These are phyloP conservation scores for Chaitophorus viminalis DNA, from an alignment of 2,888 invertebrate genomes.

Conservation along the genomic window DNA sequence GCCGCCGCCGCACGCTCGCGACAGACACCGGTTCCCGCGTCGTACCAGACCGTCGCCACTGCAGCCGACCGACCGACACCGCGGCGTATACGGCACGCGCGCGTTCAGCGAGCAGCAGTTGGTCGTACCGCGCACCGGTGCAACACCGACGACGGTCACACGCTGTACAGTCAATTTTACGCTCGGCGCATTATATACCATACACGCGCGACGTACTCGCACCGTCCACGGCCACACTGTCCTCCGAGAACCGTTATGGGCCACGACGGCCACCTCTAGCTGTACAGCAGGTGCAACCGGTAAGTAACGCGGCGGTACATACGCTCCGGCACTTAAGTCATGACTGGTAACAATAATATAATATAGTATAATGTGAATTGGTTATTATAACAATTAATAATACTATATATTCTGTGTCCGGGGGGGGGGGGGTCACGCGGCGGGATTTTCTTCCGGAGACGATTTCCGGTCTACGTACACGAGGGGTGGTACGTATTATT, in stretches of 20 bases:
- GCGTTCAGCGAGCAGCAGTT: neutral
- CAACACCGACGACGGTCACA: neutral
- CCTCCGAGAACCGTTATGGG: neutral
- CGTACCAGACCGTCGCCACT: neutral
- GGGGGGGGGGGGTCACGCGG: no score
- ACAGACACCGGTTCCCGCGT: neutral
- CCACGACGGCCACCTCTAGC: neutral
- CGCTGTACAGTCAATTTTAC: neutral
- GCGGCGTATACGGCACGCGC: neutral
- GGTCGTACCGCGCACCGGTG: neutral
- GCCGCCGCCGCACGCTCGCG: neutral
- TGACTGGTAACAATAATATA: no score
- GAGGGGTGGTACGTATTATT: no score
- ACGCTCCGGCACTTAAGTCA: no score
- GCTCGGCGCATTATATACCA: neutral
- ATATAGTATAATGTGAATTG: no score
- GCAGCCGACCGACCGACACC: no score
- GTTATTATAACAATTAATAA: no score
- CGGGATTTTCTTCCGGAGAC: no score
- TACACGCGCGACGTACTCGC: neutral
- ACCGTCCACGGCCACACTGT: neutral
- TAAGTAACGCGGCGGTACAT: neutral
- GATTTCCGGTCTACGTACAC: no score
- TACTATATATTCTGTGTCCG: no score
- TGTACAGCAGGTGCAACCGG: neutral